Evolutionary conservation across 2,797 vertebrate species (phyloP), one percentile per base, ranked within the genome.

Genomic region (Nyctibius grandis): DNA sequence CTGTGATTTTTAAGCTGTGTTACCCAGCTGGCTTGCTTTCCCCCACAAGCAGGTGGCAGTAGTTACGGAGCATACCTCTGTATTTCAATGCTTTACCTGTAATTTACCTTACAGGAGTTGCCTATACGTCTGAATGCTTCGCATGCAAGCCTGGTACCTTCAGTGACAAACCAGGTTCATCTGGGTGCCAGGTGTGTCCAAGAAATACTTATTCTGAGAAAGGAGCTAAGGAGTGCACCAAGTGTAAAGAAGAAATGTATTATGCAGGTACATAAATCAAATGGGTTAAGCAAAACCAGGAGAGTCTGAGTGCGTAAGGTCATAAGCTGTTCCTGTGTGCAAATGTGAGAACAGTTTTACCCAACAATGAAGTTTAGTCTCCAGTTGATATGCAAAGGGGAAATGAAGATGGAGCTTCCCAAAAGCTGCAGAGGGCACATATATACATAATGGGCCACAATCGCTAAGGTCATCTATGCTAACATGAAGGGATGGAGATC

Each of bases 91-190:
- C 8, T 92, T 84, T 54, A 67, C 11, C 15, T 70, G 23, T 60
- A 9, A 22, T 77, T 97, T 97, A 17, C 81, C n/a, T 88, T 85
- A 25, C 96, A 99, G 99, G 99, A 51, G 99, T 99, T 82, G 99
- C 99, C 0, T 99, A 99, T 90, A 99, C 99, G 0, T 99, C 99
- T 0, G 99, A 99, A 96, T 99, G 99, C 96, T 99, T 99, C 14
- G 98, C 98, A 0, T 99, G 99, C 96, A 99, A 99, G 73, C 98
- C 99, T 1, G 99, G 99, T n/a, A 99, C 98, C 1, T 99, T 99
- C 97, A 99, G 99, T 89, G 97, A 97, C 40, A 96, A 93, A 42
- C 98, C 99, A 3, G 99, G 99, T 28, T 99, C 99, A 1, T 99
- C 99, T 64, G 96, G 95, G 2, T 99, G 99, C 94, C 98, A 98